These are phyloP conservation scores for Aulostomus chinensis DNA, from an alignment of 2,797 vertebrate species.

Conservation along the genomic window DNA sequence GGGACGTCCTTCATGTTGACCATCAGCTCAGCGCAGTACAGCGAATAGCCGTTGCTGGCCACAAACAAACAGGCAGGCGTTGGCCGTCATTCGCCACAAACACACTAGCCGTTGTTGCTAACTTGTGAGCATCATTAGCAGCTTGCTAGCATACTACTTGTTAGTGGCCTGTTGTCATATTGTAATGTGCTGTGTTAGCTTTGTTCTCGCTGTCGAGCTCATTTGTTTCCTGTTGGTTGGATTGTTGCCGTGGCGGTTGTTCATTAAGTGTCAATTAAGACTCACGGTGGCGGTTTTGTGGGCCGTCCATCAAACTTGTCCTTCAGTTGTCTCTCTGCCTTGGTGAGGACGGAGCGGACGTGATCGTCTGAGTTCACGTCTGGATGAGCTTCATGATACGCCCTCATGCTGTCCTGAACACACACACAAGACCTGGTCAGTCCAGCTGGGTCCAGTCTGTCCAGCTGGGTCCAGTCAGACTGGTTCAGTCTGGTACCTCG, in stretches of 20 bases:
- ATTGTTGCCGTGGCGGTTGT: too few species aligned
- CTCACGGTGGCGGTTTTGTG: constrained; percentile 84
- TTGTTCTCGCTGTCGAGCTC: too few species aligned
- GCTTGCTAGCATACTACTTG: too few species aligned
- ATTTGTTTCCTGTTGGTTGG: too few species aligned
- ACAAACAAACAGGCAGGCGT: too few species aligned
- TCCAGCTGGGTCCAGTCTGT: neutral
- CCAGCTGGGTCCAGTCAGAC: neutral
- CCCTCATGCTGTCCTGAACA: constrained; percentile 76
- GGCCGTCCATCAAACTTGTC: constrained; percentile 86
- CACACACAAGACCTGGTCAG: constrained; percentile 2
- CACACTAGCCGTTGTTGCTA: too few species aligned
- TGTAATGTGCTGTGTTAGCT: too few species aligned
- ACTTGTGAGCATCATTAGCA: too few species aligned
- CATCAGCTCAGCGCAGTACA: constrained; percentile 86
- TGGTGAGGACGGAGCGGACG: constrained; percentile 83
- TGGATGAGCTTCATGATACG: constrained; percentile 79
- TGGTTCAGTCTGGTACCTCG: constrained; percentile 74
- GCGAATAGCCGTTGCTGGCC: constrained; percentile 80
- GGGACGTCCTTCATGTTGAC: constrained; percentile 87
- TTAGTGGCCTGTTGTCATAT: too few species aligned
- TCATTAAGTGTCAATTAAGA: too few species aligned
- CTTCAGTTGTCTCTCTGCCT: constrained; percentile 84
- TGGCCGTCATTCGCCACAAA: too few species aligned
- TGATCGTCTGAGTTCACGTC: constrained; percentile 77